These are phyloP conservation scores for Lerema accius DNA, from an alignment of 1,140 invertebrate species.

Conservation along the genomic window DNA sequence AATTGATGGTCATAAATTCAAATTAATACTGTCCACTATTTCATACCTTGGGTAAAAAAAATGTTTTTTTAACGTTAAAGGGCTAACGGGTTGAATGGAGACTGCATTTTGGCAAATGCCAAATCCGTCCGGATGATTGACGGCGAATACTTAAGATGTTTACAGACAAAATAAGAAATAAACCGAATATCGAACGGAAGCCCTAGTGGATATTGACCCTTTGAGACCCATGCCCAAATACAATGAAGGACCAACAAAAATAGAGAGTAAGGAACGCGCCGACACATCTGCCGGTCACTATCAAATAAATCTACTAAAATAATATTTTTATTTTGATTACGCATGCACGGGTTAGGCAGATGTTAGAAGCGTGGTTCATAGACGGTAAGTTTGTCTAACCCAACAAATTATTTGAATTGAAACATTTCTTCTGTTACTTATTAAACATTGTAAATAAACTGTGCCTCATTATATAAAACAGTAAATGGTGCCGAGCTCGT, in stretches of 20 bases:
- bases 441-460: too few relatives aligned
- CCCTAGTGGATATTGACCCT: conserved; percentile 73
- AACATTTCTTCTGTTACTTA: too few relatives aligned
- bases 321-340: conserved; percentile 83
- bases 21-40: conserved; percentile 9
- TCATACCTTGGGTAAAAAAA: not conserved
- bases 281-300: conserved; percentile 78
- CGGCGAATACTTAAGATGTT: conserved; percentile 66
- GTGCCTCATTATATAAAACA: conserved; percentile 8
- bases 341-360: conserved; percentile 76
- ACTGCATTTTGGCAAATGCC: conserved; percentile 54
- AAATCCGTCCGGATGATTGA: conserved; percentile 58
- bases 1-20: conserved; percentile 8
- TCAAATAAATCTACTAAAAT: conserved; percentile 82
- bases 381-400: conserved; percentile 40
- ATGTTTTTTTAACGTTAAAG: not conserved
- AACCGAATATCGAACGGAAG: conserved; percentile 71
- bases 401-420: not conserved
- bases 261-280: conserved; percentile 67
- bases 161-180: conserved; percentile 71
- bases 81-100: conserved; percentile 14
- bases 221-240: conserved; percentile 67
- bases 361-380: conserved; percentile 58
- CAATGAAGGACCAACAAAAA: conserved; percentile 75
- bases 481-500: conserved; percentile 9